Evolutionary conservation across 2,797 vertebrate genomes (phyloP), one percentile per base, ranked within the genome.

Genomic region (Calcarius lapponicus): DNA sequence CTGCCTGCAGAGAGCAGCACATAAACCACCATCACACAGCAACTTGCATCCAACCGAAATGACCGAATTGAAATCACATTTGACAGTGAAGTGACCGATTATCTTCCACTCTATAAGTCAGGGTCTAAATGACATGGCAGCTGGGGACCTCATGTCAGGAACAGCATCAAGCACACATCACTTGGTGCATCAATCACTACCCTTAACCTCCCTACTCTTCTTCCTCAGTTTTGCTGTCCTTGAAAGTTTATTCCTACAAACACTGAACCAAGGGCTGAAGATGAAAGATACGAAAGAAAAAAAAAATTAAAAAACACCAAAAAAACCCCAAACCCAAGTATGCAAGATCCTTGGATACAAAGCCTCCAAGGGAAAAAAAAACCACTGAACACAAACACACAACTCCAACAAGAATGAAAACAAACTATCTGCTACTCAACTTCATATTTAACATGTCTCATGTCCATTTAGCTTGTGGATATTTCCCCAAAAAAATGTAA

Each of bases 91-190:
- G 88, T 32, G 47, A 70, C n/a, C 1, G 0, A 92, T 90, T 88
- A 61, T 10, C 86, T 96, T 93, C 91, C 81, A 88, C 70, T 81
- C 86, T 83, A 76, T 60, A 79, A 92, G 62, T 0, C 36, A 11
- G 18, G 36, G 47, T 69, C 8, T 12, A 67, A 89, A 90, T 7
- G 36, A 73, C 73, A 85, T 36, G 54, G 67, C 60, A 90, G 67
- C 47, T 61, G 47, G 34, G 57, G 47, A 79, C 22, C 13, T 28
- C 2, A 9, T 8, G 28, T 57, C 58, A 73, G 22, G 25, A 82
- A 34, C 50, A 60, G 31, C 50, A 70, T 13, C 66, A 56, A 84
- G 34, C 32, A 78, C 54, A 18, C 13, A 19, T 56, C 40, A 53
- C 45, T 53, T 15, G 7, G 26, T 28, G 12, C 1, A 0, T 24